Evolutionary conservation across 2,888 invertebrate species (phyloP).

Genomic region (Beris morrisii): DNA sequence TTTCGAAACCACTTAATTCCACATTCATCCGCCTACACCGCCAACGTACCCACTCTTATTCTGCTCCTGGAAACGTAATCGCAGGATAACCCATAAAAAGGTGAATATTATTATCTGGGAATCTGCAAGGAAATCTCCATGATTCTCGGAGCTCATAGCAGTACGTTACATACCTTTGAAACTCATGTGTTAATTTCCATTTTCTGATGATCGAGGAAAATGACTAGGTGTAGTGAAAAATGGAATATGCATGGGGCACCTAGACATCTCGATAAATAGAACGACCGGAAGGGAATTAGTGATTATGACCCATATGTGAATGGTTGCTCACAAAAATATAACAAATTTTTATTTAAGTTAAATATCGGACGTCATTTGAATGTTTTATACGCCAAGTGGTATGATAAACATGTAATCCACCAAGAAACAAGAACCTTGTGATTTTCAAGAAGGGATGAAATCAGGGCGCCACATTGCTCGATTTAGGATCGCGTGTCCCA

Average conservation of each 20-base stretch:
- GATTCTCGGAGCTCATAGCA: neutral
- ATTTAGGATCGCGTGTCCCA: slow-evolving; percentile 5
- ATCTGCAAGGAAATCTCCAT: neutral
- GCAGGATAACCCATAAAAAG: slow-evolving; percentile 25
- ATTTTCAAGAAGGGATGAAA: neutral
- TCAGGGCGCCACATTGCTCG: slow-evolving; percentile 3
- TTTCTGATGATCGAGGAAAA: neutral
- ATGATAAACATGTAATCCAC: too few species aligned
- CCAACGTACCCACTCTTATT: neutral
- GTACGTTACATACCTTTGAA: neutral
- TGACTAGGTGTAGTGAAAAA: neutral
- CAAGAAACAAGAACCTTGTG: too few species aligned
- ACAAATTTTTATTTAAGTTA: too few species aligned
- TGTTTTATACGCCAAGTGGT: too few species aligned
- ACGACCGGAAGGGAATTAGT: neutral
- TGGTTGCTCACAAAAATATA: too few species aligned
- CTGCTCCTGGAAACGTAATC: slow-evolving; percentile 11
- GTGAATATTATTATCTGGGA: slow-evolving; percentile 21
- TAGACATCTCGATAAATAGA: slow-evolving; percentile 14
- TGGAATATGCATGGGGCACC: slow-evolving; percentile 20
- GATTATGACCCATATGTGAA: too few species aligned
- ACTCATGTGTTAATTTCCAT: neutral
- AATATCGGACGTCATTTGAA: too few species aligned
- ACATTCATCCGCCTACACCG: slow-evolving; percentile 2
- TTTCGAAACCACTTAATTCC: slow-evolving; percentile 32